Evolutionary conservation across 1,140 invertebrate species (phyloP), one percentile per base, ranked within the genome.

Genomic region (Pseudobourletiella spinata): DNA sequence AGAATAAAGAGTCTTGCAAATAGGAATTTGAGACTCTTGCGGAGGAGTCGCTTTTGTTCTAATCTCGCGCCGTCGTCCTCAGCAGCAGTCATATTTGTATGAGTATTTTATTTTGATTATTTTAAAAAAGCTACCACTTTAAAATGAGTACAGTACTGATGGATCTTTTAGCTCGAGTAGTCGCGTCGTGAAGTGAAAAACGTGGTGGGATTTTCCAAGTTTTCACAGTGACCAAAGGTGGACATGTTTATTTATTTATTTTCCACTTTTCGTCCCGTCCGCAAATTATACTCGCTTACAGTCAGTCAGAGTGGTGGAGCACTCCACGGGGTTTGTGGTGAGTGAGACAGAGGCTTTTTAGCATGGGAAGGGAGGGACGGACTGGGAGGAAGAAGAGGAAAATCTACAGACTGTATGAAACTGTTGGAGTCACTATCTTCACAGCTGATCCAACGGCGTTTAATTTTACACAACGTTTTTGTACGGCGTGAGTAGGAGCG

Each of bases 1-100:
- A 69, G 32, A 39, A 69, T 63, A 25, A 65, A 61, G 0, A 69
- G 25, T 43, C 64, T 48, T 24, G 65, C 58, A 11, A 51, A 30
- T 24, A 68, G 35, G 30, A 51, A 56, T 30, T 64, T 64, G 16
- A 59, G 15, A 11, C 55, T 30, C 57, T 60, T 52, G 11, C 55
- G 44, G 22, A 68, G 35, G 25, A 59, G 24, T n/a, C 32, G 30
- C 48, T 63, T 65, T 39, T 63, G 56, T 8, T 20, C 25, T 6
- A n/a, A n/a, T 44, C 44, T 18, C 63, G 24, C 18, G n/a, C 58
- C 54, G 2, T 62, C 35, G 24, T 57, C 58, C 39, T 63, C 61
- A 43, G 24, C 16, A 30, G 22, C 16, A 18, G 22, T 48, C 22
- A 18, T 48, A 48, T 18, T 16, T 8, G 22, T 15, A 48, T 18